These are phyloP conservation scores for Yponomeuta plumbellus DNA, from an alignment of 2,888 invertebrate species.

Conservation along the genomic window DNA sequence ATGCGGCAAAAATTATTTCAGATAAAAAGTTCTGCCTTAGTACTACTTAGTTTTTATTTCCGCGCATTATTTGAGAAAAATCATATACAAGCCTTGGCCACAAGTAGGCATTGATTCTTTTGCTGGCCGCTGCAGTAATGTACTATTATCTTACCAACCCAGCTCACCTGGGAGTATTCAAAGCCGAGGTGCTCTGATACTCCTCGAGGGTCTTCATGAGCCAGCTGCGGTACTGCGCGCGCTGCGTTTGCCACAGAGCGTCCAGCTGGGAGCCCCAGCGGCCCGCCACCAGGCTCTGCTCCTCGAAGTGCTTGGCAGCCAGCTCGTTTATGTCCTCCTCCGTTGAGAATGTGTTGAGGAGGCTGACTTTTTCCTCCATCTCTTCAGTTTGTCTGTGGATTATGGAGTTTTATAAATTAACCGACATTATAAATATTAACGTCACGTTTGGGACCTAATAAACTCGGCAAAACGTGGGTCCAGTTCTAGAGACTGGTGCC, in stretches of 20 bases:
- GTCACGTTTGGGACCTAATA: too few relatives aligned
- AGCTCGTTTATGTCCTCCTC: constrained; percentile 91
- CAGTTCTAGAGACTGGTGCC: too few relatives aligned
- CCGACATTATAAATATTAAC: too few relatives aligned
- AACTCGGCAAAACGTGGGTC: too few relatives aligned
- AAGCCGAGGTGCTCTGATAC: constrained; percentile 76
- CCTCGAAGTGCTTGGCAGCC: constrained; percentile 87
- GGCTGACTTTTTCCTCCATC: constrained; percentile 90
- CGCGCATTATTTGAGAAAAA: too few relatives aligned
- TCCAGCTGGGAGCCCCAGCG: constrained; percentile 91
- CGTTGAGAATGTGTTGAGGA: constrained; percentile 85
- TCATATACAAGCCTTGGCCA: too few relatives aligned
- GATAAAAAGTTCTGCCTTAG: too few relatives aligned
- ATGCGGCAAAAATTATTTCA: too few relatives aligned
- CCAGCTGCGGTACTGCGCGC: constrained; percentile 92
- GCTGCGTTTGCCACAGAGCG: constrained; percentile 89
- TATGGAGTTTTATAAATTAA: not conserved
- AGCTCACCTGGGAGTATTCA: constrained; percentile 70
- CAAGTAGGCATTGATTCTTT: too few relatives aligned
- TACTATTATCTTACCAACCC: not conserved
- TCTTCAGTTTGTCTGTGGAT: constrained; percentile 85
- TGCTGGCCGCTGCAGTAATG: too few relatives aligned
- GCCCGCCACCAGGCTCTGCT: constrained; percentile 88
- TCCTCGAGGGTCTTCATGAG: constrained; percentile 87
- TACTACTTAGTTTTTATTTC: too few relatives aligned